Evolutionary conservation across 2,113 vertebrate genomes (phyloP), one percentile per base, ranked within the genome.

Genomic region (human (Homo sapiens)): DNA sequence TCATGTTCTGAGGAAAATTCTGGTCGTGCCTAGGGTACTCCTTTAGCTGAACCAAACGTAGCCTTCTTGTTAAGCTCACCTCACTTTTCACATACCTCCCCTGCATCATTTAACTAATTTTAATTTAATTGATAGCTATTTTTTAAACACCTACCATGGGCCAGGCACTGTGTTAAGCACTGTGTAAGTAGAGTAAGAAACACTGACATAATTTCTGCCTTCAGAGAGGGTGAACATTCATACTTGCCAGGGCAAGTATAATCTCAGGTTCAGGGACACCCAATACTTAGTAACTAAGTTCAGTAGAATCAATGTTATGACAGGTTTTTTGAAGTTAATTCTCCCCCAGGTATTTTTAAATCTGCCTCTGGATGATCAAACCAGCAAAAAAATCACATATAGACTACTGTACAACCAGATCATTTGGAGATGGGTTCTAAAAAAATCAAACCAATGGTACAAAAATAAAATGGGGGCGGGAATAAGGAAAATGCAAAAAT

Each of bases 401-500:
- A 32, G 45, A 78, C 23, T 38, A 1, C 22, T 17, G 27, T 78
- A 78, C 25, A 78, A 73, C 30, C 16, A 92, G 61, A 88, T 89
- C 50, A 89, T 27, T 48, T 85, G 48, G 45, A 95, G 78, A 80
- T 0, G 85, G 79, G n/a, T 94, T n/a, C 55, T 89, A 84, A 79
- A 91, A 80, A 90, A 93, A 59, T 72, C 25, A 82, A 75, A 93
- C 72, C 57, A 93, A 57, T 23, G 27, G 5, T 35, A 90, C 5
- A 35, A 61, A 87, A 9, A 80, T 52, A 93, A 90, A 76, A 78
- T 52, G 27, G 43, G 25, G 32, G 22, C 7, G 76, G 30, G 73
- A 95, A 76, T 72, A 38, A 86, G n/a, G 25, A 38, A 93, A 82
- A 86, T 43, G 79, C 22, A 79, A 82, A 96, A 96, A 70, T 22